Evolutionary conservation across 2,797 vertebrate species (phyloP), one percentile per base, ranked within the genome.

Genomic region (Anguilla obscura): DNA sequence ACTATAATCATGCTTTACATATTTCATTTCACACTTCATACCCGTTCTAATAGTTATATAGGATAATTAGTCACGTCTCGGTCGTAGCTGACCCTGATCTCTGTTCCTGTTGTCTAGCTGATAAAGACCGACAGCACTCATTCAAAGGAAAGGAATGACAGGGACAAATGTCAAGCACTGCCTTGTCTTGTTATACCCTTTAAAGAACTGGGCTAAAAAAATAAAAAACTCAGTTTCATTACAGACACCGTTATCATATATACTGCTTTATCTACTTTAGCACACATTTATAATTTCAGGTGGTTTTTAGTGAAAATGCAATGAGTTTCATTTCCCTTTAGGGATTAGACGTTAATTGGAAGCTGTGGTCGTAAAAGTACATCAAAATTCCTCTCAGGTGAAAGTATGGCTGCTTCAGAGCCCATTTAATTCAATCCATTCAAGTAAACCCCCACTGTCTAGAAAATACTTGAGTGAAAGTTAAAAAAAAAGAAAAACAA

Each of bases 261-360:
- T 71, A 7, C n/a, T 2, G 33, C 9, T 71, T 71, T 71, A 12
- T n/a, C 69, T 30, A 71, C 8, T 12, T 30, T 12, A 2, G 8
- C 69, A 33, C 27, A 21, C n/a, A 71, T 71, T 74, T 40, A 76
- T 40, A 40, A 40, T 76, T 40, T 76, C 6, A 3, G 33, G 3
- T 18, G 27, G 1, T 40, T 9, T 76, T 76, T 21, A 76, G 33
- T 40, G 33, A 76, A 40, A 76, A 7, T 36, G 74, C 12, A 76
- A 3, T 76, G 33, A n/a, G 12, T 33, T 16, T 74, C 30, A 33
- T 40, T 76, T 76, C 12, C 30, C 74, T 76, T 36, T 76, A 21
- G 74, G 74, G 74, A 76, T 16, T 33, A 2, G 18, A 74, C 33
- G 40, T 76, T 76, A 76, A 76, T 76, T 76, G 74, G 74, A 76